phyloP scores from a whole-genome alignment of 2,113 vertebrate species.

The Corydoras sp. region DNA sequence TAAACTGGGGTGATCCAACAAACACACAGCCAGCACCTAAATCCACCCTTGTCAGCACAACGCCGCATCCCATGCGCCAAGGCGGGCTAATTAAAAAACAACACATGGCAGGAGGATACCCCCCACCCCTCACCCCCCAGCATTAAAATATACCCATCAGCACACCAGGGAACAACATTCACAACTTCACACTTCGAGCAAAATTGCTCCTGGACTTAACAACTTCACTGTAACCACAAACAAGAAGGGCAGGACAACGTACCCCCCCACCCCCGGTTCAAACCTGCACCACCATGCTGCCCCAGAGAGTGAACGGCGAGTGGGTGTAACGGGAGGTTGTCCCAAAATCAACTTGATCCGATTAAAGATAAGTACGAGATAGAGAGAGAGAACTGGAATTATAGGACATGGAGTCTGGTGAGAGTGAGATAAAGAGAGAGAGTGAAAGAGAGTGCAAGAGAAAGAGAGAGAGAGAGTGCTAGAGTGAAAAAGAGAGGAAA shows the following conservation, averaged over 20 bases:
- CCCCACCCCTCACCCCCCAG: slow-evolving; percentile 58
- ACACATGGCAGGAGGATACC: slow-evolving; percentile 69
- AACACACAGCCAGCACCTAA: slow-evolving; percentile 54
- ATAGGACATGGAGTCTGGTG: too few species aligned
- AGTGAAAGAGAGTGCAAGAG: too few species aligned
- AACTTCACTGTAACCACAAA: slow-evolving; percentile 9
- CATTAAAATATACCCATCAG: slow-evolving; percentile 67
- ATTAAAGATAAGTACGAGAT: too few species aligned
- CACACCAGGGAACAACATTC: slow-evolving; percentile 65
- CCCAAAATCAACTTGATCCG: too few species aligned
- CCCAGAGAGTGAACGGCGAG: too few species aligned
- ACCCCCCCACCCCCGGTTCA: too few species aligned
- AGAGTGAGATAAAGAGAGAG: too few species aligned
- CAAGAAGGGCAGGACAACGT: not conserved
- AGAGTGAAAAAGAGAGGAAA: too few species aligned
- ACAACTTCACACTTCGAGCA: slow-evolving; percentile 40
- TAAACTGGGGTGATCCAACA: slow-evolving; percentile 39
- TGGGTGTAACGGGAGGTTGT: too few species aligned
- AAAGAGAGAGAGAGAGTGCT: too few species aligned
- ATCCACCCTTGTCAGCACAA: slow-evolving; percentile 67
- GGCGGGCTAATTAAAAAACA: slow-evolving; percentile 76
- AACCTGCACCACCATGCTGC: too few species aligned
- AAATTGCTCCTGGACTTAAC: slow-evolving; percentile 45
- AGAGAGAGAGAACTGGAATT: too few species aligned
- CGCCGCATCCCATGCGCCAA: slow-evolving; percentile 53